Percentiles rank a stretch among this genome's conserved stretches.
Conservation (phyloP, 2,797 vertebrate genomes). For the Columba guinea region DNA sequence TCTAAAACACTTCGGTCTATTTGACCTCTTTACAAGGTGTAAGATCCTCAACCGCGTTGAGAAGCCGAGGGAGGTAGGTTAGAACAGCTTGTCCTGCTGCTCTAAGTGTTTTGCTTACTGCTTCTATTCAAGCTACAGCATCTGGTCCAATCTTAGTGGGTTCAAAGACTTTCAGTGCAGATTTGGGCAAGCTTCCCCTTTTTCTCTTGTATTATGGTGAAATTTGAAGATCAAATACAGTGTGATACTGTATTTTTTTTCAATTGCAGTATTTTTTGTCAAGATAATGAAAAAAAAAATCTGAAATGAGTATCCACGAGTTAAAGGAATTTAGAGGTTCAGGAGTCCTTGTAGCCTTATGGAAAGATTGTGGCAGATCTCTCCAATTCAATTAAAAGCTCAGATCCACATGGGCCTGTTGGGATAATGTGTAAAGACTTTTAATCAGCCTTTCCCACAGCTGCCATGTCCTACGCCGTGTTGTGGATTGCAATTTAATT, state of each 20-base stretch:
- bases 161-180: not conserved
- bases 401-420: rapidly evolving
- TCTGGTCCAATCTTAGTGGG: not conserved
- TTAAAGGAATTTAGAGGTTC: not conserved
- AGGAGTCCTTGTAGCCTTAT: not conserved
- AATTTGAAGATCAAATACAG: not conserved
- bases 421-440: not conserved
- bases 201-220: not conserved
- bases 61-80: not conserved
- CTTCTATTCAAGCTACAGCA: not conserved
- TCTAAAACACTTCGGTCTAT: not conserved
- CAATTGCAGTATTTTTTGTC: not conserved
- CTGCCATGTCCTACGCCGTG: not conserved
- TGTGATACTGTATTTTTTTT: not conserved
- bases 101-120: not conserved
- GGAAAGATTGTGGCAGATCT: not conserved
- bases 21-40: not conserved
- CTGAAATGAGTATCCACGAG: not conserved
- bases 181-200: not conserved
- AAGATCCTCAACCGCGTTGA: not conserved
- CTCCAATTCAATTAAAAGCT: not conserved
- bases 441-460: not conserved
- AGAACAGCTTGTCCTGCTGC: not conserved
- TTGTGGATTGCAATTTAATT: not conserved
- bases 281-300: not conserved